phyloP scores from a whole-genome alignment of 2,888 invertebrate genomes.

The Boloria selene region DNA sequence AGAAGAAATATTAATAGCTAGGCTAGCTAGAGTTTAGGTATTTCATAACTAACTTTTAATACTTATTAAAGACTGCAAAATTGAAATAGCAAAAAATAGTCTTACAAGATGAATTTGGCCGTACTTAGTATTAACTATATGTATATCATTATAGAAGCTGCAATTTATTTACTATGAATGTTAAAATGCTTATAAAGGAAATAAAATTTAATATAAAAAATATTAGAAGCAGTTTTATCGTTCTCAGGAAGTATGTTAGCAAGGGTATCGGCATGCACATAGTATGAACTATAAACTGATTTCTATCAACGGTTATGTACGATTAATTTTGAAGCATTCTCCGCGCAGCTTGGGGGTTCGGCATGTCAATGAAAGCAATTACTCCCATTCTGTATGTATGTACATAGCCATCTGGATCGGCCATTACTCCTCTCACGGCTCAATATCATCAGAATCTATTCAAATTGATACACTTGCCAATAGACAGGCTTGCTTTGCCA shows the following conservation, averaged over 20 bases:
- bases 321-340: slow-evolving; percentile 75
- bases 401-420: slow-evolving; percentile 43
- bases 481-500: slow-evolving; percentile 38
- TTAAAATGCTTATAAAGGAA: neutral
- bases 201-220: too few relatives aligned
- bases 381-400: slow-evolving; percentile 57
- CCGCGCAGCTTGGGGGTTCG: slow-evolving; percentile 55
- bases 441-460: slow-evolving; percentile 55
- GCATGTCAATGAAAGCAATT: slow-evolving; percentile 78
- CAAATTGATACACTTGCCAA: slow-evolving; percentile 42
- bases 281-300: slow-evolving; percentile 54
- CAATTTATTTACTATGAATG: neutral
- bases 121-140: slow-evolving; percentile 47
- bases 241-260: too few relatives aligned
- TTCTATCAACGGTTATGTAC: slow-evolving; percentile 62
- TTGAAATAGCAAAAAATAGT: slow-evolving; percentile 63
- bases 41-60: slow-evolving; percentile 56
- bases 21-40: slow-evolving; percentile 43
- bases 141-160: slow-evolving; percentile 11
- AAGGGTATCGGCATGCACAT: slow-evolving; percentile 19
- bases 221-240: too few relatives aligned
- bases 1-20: slow-evolving; percentile 42
- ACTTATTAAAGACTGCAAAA: slow-evolving; percentile 57
- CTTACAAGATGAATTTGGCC: slow-evolving; percentile 45
- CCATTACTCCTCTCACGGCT: slow-evolving; percentile 47